Base-by-base conservation (phyloP, 1,140 invertebrate genomes). In the Ceratitis capitata region DNA sequence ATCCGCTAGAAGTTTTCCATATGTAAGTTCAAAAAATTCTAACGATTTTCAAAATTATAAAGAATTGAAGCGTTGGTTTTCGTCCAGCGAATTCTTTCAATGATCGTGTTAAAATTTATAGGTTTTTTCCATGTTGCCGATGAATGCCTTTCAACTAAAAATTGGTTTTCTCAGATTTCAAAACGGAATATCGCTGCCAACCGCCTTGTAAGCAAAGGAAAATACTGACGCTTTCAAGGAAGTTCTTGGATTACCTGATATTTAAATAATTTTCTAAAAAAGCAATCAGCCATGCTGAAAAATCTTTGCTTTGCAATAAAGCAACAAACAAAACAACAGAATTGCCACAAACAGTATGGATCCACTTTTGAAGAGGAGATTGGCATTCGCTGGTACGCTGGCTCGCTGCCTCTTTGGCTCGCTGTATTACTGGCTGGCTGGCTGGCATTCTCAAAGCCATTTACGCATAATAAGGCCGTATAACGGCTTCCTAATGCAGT, bases 381-480 rank as follows among this genome's bases (percentile, higher is more conserved):
- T 10, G 39, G 12, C 61, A 45, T 14, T 78, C 39, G 19, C 39
- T n/a, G n/a, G n/a, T n/a, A n/a, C n/a, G n/a, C n/a, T n/a, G n/a
- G n/a, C n/a, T n/a, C n/a, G n/a, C n/a, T n/a, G n/a, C n/a, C n/a
- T n/a, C n/a, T n/a, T n/a, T n/a, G n/a, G n/a, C n/a, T n/a, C n/a
- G n/a, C n/a, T n/a, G n/a, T n/a, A n/a, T n/a, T n/a, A n/a, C n/a
- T n/a, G n/a, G n/a, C n/a, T n/a, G n/a, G n/a, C n/a, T 78, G 35
- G 51, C 51, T 78, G 69, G 42, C 39, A 78, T 78, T 78, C 39
- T 45, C 69, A 78, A 42, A 78, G 69, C 69, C 69, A 78, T 78
- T 78, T 78, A 78, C 69, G 69, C 69, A 78, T 78, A 78, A 78
- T 78, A 78, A 78, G 69, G 69, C 39, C 69, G 39, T 2, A 78